Base-by-base conservation (phyloP, 2,888 invertebrate species). In the Chydorus sphaericus region DNA sequence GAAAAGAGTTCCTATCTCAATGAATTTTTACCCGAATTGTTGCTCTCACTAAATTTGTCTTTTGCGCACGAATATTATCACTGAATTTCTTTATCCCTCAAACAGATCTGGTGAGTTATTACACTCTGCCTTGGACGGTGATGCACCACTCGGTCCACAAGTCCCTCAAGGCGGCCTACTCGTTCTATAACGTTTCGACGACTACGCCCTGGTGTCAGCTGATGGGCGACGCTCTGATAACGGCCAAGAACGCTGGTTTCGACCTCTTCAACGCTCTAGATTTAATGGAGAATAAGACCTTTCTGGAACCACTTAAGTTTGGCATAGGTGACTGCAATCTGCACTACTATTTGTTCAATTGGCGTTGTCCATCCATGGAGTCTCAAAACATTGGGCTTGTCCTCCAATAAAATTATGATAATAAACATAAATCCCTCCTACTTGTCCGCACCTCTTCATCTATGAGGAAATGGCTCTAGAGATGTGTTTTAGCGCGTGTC, bases 211-310 rank as follows among this genome's bases (percentile, higher is more conserved):
- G 92, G 85, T 71, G 81, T 60, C 90, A 93, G 60, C 78, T 99
- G 61, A 93, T 99, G 87, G 86, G 86, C 63, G 97, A 98, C 75
- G 92, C 93, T 49, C 77, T 99, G 60, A 87, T 98, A 65, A 84
- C 91, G 55, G 98, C 98, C 29, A 93, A 85, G 73, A 89, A 91
- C 72, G 83, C 85, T 65, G 85, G 86, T 61, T 97, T 96, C 79
- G 98, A 99, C 75, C 98, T 99, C 28, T 99, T 96, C 73, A 99
- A 99, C 76, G 97, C 98, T 29, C 75, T 99, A 63, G 97, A 99
- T 74, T 74, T 98, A 65, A 98, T 99, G 98, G 94, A 98, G 63
- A 99, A 99, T 73, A 87, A 87, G 67, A 82, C 89, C 68, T 97
- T 98, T 71, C 74, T 99, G 70, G 86, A 90, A 67, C 83, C 87